Conservation (phyloP, 2,113 vertebrate genomes). For the Atherinomorus stipes region DNA sequence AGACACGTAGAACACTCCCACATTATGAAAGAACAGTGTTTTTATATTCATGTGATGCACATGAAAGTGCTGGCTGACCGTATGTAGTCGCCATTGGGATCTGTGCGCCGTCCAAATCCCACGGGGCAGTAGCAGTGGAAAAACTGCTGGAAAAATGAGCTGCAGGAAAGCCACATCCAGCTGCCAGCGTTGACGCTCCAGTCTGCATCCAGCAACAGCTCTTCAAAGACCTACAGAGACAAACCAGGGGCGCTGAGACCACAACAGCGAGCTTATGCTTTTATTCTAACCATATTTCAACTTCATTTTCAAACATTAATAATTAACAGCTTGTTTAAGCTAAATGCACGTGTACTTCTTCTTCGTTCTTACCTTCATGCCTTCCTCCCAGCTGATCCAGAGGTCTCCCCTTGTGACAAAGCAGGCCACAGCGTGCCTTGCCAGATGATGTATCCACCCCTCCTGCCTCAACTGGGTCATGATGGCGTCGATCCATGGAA, state of each 20-base stretch:
- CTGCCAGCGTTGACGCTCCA: conserved; percentile 98
- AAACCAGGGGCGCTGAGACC: neutral
- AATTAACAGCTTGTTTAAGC: neutral
- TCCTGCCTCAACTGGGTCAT: conserved; percentile 75
- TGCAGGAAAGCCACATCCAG: conserved; percentile 99
- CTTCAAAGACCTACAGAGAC: conserved; percentile 90
- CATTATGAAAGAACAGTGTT: neutral
- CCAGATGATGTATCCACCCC: conserved; percentile 74
- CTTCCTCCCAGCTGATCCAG: conserved; percentile 99
- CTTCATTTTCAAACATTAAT: neutral
- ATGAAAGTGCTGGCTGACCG: conserved; percentile 79
- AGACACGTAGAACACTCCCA: neutral
- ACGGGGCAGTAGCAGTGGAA: conserved; percentile 98
- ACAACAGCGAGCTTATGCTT: neutral
- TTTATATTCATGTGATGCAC: neutral
- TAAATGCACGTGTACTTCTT: neutral
- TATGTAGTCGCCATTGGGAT: conserved; percentile 96
- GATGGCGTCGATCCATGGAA: conserved; percentile 75
- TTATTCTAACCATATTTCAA: neutral
- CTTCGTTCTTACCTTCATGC: conserved; percentile 88
- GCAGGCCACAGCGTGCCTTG: conserved; percentile 82
- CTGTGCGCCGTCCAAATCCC: conserved; percentile 93
- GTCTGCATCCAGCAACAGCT: conserved; percentile 93
- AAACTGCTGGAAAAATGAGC: conserved; percentile 97
- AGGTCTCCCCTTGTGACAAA: conserved; percentile 96